Percentiles rank a stretch among this genome's conserved stretches.
Evolutionary conservation across 2,888 invertebrate genomes (phyloP).

Genomic region (Cyclophora punctaria): DNA sequence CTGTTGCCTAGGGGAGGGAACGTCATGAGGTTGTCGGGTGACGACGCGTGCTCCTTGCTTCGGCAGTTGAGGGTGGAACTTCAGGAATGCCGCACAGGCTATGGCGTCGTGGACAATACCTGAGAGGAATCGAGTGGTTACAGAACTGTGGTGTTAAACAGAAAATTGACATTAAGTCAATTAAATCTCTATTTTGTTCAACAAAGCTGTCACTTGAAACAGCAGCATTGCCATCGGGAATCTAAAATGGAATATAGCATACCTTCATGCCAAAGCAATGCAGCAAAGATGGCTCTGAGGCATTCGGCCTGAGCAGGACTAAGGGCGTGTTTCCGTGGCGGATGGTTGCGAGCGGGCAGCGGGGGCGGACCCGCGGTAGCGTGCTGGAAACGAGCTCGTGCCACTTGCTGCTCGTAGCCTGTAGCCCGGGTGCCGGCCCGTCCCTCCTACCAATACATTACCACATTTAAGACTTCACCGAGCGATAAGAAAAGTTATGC

Average conservation of each 20-base stretch:
- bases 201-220: background rate
- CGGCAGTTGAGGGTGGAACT: conserved; percentile 91
- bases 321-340: conserved; percentile 86
- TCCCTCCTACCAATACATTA: conserved; percentile 13
- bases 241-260: conserved; percentile 3
- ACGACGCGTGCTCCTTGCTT: conserved; percentile 85
- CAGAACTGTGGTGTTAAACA: background rate
- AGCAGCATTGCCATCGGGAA: background rate
- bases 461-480: no score
- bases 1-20: conserved; percentile 58
- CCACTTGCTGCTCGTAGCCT: conserved; percentile 28
- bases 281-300: conserved; percentile 95
- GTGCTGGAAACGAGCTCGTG: conserved; percentile 62
- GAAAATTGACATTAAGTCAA: background rate
- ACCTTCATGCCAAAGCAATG: conserved; percentile 97
- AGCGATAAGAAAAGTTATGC: no score
- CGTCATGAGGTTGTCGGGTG: conserved; percentile 66
- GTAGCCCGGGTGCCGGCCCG: conserved; percentile 24
- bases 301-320: conserved; percentile 95
- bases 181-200: background rate
- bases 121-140: conserved; percentile 19
- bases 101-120: conserved; percentile 98
- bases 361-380: conserved; percentile 60
- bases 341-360: conserved; percentile 42
- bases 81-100: conserved; percentile 96